Conservation (phyloP, 2,888 invertebrate genomes). For the Ophraella communa region DNA sequence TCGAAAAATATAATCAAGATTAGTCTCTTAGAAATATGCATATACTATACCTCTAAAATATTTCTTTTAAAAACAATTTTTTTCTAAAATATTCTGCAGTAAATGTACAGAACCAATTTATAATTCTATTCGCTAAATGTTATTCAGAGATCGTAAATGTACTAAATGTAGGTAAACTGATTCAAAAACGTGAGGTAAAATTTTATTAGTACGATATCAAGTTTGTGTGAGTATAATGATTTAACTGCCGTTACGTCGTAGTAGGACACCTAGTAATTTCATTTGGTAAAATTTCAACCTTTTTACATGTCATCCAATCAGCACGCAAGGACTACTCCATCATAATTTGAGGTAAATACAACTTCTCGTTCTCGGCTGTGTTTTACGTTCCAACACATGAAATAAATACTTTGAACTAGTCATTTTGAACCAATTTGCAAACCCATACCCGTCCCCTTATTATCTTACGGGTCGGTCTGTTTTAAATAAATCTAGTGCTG, state of each 20-base stretch:
- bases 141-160: no score
- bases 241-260: slow-evolving; percentile 10
- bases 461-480: slow-evolving; percentile 10
- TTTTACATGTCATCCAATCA: slow-evolving; percentile 53
- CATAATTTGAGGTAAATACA: slow-evolving; percentile 28
- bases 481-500: not conserved
- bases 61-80: no score
- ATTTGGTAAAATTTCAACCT: slow-evolving; percentile 55
- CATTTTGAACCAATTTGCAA: slow-evolving; percentile 24
- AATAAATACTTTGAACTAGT: slow-evolving; percentile 28
- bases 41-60: no score
- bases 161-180: not conserved
- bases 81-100: no score
- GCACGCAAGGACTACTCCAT: slow-evolving; percentile 47
- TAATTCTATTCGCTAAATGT: no score
- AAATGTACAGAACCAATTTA: no score
- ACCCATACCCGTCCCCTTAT: slow-evolving; percentile 19
- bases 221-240: slow-evolving; percentile 5
- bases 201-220: slow-evolving; percentile 7
- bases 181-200: not conserved
- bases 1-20: no score
- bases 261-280: slow-evolving; percentile 54
- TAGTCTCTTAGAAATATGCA: no score
- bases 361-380: slow-evolving; percentile 11
- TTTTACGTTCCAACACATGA: slow-evolving; percentile 24